phyloP scores from a whole-genome alignment of 1,140 invertebrate species.

The Tenebrio molitor region DNA sequence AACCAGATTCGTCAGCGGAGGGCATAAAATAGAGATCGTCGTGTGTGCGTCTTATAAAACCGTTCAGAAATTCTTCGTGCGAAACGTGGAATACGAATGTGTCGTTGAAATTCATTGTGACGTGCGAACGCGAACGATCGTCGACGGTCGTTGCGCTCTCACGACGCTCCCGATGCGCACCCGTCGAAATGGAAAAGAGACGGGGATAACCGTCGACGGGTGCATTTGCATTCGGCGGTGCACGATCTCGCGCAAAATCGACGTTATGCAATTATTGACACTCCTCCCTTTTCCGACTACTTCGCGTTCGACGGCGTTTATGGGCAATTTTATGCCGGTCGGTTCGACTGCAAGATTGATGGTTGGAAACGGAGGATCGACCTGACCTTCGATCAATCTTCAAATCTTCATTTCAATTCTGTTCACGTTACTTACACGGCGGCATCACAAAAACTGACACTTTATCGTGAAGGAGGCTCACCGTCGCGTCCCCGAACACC shows the following conservation, averaged over 20 bases:
- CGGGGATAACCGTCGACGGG: background rate
- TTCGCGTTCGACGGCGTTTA: constrained; percentile 33
- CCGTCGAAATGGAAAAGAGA: background rate
- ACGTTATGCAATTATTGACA: constrained; percentile 52
- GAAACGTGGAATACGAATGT: constrained; percentile 63
- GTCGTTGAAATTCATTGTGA: constrained; percentile 60
- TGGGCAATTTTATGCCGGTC: constrained; percentile 31
- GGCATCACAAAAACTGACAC: constrained; percentile 29
- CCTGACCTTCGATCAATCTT: constrained; percentile 44
- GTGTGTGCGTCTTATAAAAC: constrained; percentile 15
- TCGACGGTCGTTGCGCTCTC: constrained; percentile 9
- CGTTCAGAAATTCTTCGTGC: constrained; percentile 59
- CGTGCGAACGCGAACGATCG: constrained; percentile 57
- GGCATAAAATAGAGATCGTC: constrained; percentile 27
- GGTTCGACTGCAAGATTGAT: constrained; percentile 34
- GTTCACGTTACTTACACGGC: constrained; percentile 23
- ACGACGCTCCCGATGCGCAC: constrained; percentile 10
- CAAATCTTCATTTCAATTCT: constrained; percentile 41
- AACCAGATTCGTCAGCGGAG: constrained; percentile 27
- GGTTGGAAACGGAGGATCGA: constrained; percentile 31
- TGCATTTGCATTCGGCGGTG: constrained; percentile 35
- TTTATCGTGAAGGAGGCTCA: background rate
- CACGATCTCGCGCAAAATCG: constrained; percentile 49
- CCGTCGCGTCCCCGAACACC: too few relatives aligned
- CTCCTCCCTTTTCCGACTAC: constrained; percentile 48